A percentile compares a stretch with the other conserved stretches of the same genome.
Conservation (phyloP, 2,113 vertebrate species). For the Ovis canadensis region DNA sequence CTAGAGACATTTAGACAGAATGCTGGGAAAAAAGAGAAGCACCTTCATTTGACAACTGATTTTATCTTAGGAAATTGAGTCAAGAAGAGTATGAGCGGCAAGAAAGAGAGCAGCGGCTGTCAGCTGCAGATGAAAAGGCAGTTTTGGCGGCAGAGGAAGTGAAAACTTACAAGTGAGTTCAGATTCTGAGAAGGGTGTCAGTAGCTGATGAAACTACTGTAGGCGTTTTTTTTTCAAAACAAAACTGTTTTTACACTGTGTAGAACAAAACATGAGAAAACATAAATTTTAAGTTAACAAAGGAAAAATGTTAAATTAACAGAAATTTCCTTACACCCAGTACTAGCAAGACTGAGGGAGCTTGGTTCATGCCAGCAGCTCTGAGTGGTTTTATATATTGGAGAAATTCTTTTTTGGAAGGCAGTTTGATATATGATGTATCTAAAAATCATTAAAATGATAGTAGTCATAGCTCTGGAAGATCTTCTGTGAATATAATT, state of each 20-base stretch:
- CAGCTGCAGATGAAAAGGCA: slow-evolving; percentile 91
- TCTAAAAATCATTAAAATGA: background rate
- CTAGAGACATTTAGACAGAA: background rate
- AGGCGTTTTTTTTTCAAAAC: background rate
- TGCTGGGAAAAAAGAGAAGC: background rate
- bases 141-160: slow-evolving; percentile 89
- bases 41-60: background rate
- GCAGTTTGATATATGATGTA: background rate
- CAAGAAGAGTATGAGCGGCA: slow-evolving; percentile 93
- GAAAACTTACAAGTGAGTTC: slow-evolving; percentile 85
- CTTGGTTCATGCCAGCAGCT: background rate
- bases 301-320: background rate
- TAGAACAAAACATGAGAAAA: background rate
- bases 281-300: background rate
- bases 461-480: background rate
- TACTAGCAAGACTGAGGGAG: background rate
- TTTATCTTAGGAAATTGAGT: slow-evolving; percentile 87
- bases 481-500: background rate
- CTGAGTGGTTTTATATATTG: background rate
- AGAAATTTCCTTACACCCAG: background rate
- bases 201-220: background rate
- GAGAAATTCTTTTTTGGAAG: background rate
- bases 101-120: slow-evolving; percentile 89
- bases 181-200: background rate
- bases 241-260: background rate